These are phyloP conservation scores for Styela clava DNA, from an alignment of 23 tunicate genomes.

Conservation along the genomic window DNA sequence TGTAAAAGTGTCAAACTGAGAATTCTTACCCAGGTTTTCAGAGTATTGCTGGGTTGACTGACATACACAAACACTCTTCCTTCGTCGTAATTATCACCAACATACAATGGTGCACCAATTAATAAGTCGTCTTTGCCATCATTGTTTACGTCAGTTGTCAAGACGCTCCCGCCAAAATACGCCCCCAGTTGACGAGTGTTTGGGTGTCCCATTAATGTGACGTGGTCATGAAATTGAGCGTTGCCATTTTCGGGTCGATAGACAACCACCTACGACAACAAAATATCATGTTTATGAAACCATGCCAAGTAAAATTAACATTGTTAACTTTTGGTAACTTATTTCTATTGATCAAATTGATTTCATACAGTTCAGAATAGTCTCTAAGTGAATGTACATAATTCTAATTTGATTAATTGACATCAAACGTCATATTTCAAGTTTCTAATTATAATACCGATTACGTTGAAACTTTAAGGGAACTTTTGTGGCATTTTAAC, in stretches of 20 bases:
- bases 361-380: no score
- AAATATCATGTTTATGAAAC: no score
- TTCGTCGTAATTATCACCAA: conserved; percentile 11
- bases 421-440: no score
- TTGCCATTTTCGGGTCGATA: conserved; percentile 24
- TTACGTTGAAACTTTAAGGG: no score
- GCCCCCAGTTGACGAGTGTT: conserved; percentile 12
- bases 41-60: neutral
- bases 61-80: conserved; percentile 27
- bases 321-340: no score
- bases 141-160: conserved; percentile 28
- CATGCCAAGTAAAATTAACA: no score
- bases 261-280: conserved; percentile 81
- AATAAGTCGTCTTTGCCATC: conserved; percentile 21
- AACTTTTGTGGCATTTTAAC: neutral
- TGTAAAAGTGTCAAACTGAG: no score
- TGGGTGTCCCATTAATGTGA: neutral
- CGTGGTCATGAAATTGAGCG: conserved; percentile 20
- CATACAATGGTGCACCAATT: conserved; percentile 26
- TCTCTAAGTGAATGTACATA: no score
- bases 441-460: no score
- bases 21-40: conserved; percentile 8
- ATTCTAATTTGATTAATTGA: no score
- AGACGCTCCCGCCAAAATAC: conserved; percentile 67
- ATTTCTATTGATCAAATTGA: no score